phyloP scores from a whole-genome alignment of 2,888 invertebrate genomes.

The Pristionchus mayeri region DNA sequence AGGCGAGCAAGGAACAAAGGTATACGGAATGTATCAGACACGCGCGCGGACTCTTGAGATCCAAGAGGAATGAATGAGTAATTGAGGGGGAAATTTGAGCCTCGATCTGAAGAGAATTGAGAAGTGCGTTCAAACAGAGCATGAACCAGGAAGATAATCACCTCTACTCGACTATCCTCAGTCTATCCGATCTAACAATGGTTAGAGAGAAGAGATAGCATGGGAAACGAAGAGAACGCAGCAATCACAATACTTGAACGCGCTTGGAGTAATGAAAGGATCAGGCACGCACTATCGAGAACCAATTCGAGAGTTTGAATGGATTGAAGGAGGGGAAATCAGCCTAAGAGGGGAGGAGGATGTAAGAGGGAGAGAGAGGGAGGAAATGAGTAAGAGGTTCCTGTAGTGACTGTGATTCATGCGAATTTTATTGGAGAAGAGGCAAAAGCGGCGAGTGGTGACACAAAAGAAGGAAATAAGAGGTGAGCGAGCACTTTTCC shows the following conservation, averaged over 20 bases:
- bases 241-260: too few relatives aligned
- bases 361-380: not conserved
- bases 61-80: not conserved
- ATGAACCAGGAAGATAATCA: not conserved
- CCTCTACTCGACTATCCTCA: too few relatives aligned
- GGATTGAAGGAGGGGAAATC: not conserved
- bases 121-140: not conserved
- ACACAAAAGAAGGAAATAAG: not conserved
- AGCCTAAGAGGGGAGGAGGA: not conserved
- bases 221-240: too few relatives aligned
- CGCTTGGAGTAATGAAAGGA: too few relatives aligned
- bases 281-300: too few relatives aligned
- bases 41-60: not conserved
- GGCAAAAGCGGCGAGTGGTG: slow-evolving; percentile 8
- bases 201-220: too few relatives aligned
- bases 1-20: too few relatives aligned
- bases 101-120: not conserved
- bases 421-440: slow-evolving; percentile 46
- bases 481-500: too few relatives aligned
- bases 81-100: not conserved
- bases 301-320: too few relatives aligned
- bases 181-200: too few relatives aligned
- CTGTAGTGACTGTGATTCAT: slow-evolving; percentile 42
- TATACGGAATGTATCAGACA: not conserved
- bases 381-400: slow-evolving; percentile 44